Base-by-base conservation (phyloP, 2,113 vertebrate genomes). In the Pseudorasbora parva region DNA sequence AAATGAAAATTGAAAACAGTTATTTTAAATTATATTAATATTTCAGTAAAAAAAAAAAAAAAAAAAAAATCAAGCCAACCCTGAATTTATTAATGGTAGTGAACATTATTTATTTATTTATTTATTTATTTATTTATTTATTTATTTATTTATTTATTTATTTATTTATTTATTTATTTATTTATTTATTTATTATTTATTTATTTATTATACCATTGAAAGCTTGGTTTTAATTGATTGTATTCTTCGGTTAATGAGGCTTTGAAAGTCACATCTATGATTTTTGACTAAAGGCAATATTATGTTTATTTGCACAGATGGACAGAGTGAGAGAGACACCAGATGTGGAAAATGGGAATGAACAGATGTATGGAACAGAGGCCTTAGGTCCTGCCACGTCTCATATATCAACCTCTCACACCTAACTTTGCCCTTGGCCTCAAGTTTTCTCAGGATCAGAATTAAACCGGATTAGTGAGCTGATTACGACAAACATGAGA, bases 391-490 rank as follows among this genome's bases (percentile, higher is more conserved):
- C 30, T 77, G 75, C 75, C 75, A 59, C 11, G 30, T 59, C 43
- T 66, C 41, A 47, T 62, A 78, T 47, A 80, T 51, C 78, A 66
- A 33, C 78, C 43, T 23, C 25, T 15, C 25, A 64, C 78, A 80
- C 78, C 25, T 80, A 43, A 45, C 17, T 66, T 14, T 80, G 43
- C 43, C 78, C 43, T 51, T 80, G 45, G 78, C 45, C 43, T 11
- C 23, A 33, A 51, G 60, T 80, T 51, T 56, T 81, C 30, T 41
- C 27, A 25, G 6, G 19, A 81, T 37, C n/a, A 71, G 64, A 81
- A 81, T 81, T 81, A 81, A 56, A 81, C 47, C 4, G 47, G 30
- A 81, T 81, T 81, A 81, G 79, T 69, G 11, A 37, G 30, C 15
- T 69, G 47, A 81, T 81, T 41, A 54, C 7, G 0, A 81, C 43